Percentiles rank a stretch among this genome's conserved stretches.
phyloP scores from a whole-genome alignment of 2,797 vertebrate genomes.

The Eleutherodactylus coqui region DNA sequence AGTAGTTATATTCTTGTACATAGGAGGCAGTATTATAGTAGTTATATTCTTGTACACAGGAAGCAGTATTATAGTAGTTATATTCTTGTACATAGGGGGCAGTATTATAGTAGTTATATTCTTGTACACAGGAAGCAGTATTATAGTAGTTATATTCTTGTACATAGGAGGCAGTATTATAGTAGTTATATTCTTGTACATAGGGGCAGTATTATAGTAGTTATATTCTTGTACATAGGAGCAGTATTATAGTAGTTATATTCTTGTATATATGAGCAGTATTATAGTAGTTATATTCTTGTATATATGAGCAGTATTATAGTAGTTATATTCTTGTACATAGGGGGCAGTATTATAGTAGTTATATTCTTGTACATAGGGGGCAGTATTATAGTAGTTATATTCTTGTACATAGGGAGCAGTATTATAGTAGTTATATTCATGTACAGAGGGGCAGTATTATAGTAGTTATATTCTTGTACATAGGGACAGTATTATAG shows the following conservation, averaged over 20 bases:
- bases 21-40: neutral
- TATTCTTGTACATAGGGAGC: neutral
- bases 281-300: no score
- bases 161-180: neutral
- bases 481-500: neutral
- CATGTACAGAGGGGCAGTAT: neutral
- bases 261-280: no score
- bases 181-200: neutral
- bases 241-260: neutral
- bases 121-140: no score
- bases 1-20: no score
- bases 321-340: slow-evolving; percentile 5
- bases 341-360: neutral
- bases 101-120: no score
- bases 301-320: neutral
- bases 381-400: slow-evolving; percentile 1
- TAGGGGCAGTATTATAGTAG: neutral
- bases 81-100: neutral
- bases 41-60: slow-evolving; percentile 1
- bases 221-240: slow-evolving; percentile 2
- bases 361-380: neutral
- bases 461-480: slow-evolving; percentile 4
- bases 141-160: slow-evolving; percentile 10
- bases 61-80: neutral
- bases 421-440: slow-evolving; percentile 6